A percentile compares a stretch with the other conserved stretches of the same genome.
phyloP scores from a whole-genome alignment of 2,888 invertebrate genomes.

The Beris morrisii region DNA sequence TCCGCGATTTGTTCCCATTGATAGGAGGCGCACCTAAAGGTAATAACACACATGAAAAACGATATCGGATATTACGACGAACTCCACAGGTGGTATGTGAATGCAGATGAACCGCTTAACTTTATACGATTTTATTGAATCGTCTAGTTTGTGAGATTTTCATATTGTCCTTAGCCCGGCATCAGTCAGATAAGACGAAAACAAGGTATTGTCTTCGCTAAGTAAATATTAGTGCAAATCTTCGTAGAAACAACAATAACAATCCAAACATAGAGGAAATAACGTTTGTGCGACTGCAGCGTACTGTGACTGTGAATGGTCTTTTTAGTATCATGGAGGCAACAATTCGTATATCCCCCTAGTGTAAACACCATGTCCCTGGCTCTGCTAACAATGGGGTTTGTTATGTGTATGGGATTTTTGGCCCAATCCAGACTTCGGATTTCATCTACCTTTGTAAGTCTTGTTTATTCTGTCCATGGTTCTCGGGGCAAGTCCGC shows the following conservation, averaged over 20 bases:
- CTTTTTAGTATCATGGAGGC: constrained; percentile 24
- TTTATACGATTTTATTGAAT: constrained; percentile 25
- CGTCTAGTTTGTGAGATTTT: not conserved
- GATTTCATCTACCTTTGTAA: not conserved
- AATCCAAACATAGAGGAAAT: constrained; percentile 20
- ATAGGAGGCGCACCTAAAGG: not conserved
- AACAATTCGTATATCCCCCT: constrained; percentile 26
- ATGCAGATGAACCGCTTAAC: not conserved
- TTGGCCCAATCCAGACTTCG: not conserved
- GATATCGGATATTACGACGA: not conserved
- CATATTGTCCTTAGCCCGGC: not conserved
- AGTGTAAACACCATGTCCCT: constrained; percentile 23
- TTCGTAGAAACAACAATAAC: constrained; percentile 20
- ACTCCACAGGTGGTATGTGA: constrained; percentile 20
- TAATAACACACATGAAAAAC: constrained; percentile 9
- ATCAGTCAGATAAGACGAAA: constrained; percentile 2
- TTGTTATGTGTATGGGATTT: not conserved
- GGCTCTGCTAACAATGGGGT: constrained; percentile 23
- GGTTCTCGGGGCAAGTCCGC: constrained; percentile 13
- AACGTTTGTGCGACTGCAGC: constrained; percentile 25
- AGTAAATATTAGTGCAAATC: constrained; percentile 23
- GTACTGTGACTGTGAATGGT: constrained; percentile 8
- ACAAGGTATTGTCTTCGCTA: constrained; percentile 18
- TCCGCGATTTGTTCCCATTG: not conserved
- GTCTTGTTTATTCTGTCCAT: constrained; percentile 13